Evolutionary conservation across 2,888 invertebrate species (phyloP).

Genomic region (Drosophila meridionalis): DNA sequence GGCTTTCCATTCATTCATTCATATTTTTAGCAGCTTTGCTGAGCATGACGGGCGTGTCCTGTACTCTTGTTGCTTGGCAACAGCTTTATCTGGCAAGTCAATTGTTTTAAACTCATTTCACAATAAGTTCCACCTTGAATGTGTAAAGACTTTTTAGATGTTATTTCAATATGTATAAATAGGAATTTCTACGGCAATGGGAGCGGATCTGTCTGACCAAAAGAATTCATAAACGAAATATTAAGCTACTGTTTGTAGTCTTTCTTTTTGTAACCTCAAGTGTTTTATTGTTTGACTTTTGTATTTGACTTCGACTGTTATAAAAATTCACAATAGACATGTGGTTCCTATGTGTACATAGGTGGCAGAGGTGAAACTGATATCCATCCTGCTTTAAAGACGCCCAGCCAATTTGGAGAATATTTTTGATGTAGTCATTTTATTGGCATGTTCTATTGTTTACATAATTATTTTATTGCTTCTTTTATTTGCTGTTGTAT

Average conservation of each 20-base stretch:
- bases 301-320: neutral
- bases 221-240: neutral
- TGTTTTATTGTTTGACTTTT: neutral
- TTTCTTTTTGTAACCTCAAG: neutral
- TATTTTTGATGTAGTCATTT: no score
- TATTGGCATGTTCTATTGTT: no score
- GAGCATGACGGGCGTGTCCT: neutral
- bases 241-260: neutral
- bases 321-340: neutral
- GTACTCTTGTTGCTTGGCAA: conserved; percentile 37
- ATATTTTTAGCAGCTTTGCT: neutral
- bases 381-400: no score
- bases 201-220: neutral
- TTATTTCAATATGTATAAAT: neutral
- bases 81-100: conserved; percentile 30
- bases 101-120: conserved; percentile 1
- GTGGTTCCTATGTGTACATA: no score
- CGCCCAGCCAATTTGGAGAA: no score
- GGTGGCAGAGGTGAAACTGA: no score
- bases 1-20: conserved; percentile 12
- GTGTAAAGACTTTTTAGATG: neutral
- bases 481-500: no score
- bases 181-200: neutral
- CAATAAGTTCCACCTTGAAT: neutral
- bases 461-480: no score